Evolutionary conservation across 30 jellyfish, hydroid and myxozoan species (phyloP).

Genomic region (Sanderia malayensis): DNA sequence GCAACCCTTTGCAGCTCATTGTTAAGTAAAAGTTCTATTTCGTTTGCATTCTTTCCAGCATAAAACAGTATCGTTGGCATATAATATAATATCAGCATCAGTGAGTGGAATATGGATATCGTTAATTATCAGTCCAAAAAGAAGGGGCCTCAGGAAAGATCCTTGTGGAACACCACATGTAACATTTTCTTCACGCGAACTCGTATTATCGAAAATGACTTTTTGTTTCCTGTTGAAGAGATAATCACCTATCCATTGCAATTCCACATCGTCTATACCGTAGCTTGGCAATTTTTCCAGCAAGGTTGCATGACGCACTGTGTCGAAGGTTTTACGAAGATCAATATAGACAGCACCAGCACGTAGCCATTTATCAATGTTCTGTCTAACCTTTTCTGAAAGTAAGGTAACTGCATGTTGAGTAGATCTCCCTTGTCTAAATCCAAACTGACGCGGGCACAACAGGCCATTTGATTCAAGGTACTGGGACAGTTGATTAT

Average conservation of each 20-base stretch:
- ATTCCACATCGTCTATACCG: constrained; percentile 39
- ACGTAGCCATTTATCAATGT: constrained; percentile 56
- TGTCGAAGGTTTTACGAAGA: constrained; percentile 45
- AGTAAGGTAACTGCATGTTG: constrained; percentile 49
- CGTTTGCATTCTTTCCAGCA: constrained; percentile 12
- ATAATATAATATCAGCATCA: constrained; percentile 21
- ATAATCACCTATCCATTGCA: constrained; percentile 32
- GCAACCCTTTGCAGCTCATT: constrained; percentile 39
- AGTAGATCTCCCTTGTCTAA: constrained; percentile 55
- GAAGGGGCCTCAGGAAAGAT: constrained; percentile 48
- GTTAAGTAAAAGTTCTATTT: constrained; percentile 32
- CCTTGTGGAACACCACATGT: constrained; percentile 65
- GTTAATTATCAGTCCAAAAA: constrained; percentile 35
- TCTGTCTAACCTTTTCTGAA: constrained; percentile 53
- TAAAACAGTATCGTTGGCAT: constrained; percentile 54
- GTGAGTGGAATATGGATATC: constrained; percentile 36
- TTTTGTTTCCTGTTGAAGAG: constrained; percentile 31
- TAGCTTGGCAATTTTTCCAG: constrained; percentile 26
- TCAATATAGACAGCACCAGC: constrained; percentile 58
- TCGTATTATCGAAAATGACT: constrained; percentile 44
- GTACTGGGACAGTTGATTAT: constrained; percentile 54
- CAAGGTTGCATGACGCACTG: constrained; percentile 46
- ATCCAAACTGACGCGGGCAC: constrained; percentile 66
- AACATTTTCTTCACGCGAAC: constrained; percentile 5
- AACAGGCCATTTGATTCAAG: constrained; percentile 30